phyloP scores from a whole-genome alignment of 2,888 invertebrate genomes.

The Carterocephalus palaemon region DNA sequence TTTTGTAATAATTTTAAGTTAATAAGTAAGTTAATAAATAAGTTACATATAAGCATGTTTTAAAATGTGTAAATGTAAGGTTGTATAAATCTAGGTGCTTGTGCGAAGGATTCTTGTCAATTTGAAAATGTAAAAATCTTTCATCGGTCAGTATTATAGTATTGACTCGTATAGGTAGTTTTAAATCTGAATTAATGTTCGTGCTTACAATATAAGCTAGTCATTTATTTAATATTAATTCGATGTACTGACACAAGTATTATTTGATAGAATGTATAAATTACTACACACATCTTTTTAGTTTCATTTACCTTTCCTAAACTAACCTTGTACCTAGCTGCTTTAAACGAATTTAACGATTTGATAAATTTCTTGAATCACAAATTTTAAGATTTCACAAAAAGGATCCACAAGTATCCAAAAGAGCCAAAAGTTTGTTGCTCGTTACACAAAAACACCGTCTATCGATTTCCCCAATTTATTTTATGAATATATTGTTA shows the following conservation, averaged over 20 bases:
- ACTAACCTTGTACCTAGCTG: not conserved
- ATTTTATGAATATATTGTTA: no score
- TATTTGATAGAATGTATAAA: slow-evolving; percentile 59
- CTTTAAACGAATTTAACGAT: not conserved
- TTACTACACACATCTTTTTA: slow-evolving; percentile 40
- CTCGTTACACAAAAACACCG: no score
- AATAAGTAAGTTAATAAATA: slow-evolving; percentile 3
- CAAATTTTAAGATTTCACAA: no score
- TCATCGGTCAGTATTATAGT: slow-evolving; percentile 39
- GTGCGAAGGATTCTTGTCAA: slow-evolving; percentile 71
- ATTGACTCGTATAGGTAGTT: slow-evolving; percentile 44
- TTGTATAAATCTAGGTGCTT: slow-evolving; percentile 77
- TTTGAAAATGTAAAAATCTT: slow-evolving; percentile 63
- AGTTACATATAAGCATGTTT: slow-evolving; percentile 22
- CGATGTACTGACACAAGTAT: slow-evolving; percentile 72
- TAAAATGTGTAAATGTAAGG: slow-evolving; percentile 52
- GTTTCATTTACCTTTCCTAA: slow-evolving; percentile 28
- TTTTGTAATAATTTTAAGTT: slow-evolving; percentile 13
- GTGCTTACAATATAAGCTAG: slow-evolving; percentile 68
- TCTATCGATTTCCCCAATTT: no score
- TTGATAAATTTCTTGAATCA: no score
- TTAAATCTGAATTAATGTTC: slow-evolving; percentile 51
- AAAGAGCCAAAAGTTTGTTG: no score
- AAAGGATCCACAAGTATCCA: no score
- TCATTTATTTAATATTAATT: slow-evolving; percentile 59